Evolutionary conservation across 1,140 invertebrate species (phyloP).

Genomic region (Ridgeia piscesae): DNA sequence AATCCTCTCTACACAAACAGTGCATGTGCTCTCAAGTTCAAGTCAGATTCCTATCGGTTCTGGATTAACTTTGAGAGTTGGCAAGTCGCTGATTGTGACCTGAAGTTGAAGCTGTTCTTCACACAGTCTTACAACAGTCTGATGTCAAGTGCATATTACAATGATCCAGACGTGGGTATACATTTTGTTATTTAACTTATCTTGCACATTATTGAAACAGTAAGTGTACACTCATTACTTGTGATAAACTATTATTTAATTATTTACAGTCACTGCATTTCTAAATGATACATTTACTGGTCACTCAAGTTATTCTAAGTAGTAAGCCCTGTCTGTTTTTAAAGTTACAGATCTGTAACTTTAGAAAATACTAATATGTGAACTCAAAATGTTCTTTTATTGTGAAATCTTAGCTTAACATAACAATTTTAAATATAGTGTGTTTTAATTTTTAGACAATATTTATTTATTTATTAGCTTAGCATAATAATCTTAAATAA

Average conservation of each 20-base stretch:
- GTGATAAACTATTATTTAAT: neutral
- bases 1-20: neutral
- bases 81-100: neutral
- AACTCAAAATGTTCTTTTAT: too few species aligned
- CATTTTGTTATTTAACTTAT: neutral
- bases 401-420: too few species aligned
- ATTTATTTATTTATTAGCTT: too few species aligned
- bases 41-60: neutral
- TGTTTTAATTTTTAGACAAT: too few species aligned
- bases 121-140: neutral
- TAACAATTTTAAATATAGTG: too few species aligned
- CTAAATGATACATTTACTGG: neutral
- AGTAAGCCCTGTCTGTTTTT: neutral
- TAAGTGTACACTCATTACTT: neutral
- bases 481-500: too few species aligned
- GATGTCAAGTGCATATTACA: neutral
- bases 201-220: neutral
- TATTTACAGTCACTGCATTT: neutral
- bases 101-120: neutral
- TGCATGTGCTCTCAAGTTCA: neutral
- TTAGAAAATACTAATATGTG: neutral
- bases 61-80: slow-evolving; percentile 1
- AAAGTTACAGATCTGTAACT: neutral
- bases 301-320: neutral
- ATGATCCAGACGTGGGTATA: neutral